phyloP scores from a whole-genome alignment of 2,797 vertebrate genomes.

The Muscicapa striata region DNA sequence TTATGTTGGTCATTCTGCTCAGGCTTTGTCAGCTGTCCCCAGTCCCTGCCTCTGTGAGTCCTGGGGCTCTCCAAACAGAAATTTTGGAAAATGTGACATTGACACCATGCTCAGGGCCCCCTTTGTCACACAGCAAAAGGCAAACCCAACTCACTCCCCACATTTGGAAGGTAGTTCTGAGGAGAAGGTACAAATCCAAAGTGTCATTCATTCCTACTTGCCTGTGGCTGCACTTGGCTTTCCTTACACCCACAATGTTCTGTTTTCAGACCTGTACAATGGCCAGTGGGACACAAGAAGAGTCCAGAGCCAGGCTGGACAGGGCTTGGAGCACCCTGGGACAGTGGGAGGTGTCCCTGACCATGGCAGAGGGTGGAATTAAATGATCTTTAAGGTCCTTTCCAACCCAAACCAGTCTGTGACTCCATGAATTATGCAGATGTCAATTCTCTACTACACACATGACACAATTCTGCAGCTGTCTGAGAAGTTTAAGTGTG shows the following conservation, averaged over 20 bases:
- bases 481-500: not conserved
- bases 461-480: not conserved
- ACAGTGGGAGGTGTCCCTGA: not conserved
- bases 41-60: not conserved
- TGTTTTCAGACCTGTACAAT: not conserved
- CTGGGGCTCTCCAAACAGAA: not conserved
- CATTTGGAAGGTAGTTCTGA: accelerated
- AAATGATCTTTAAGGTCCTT: not conserved
- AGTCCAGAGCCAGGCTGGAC: not conserved
- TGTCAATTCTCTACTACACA: not conserved
- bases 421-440: not conserved
- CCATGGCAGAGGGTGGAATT: not conserved
- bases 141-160: not conserved
- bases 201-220: not conserved
- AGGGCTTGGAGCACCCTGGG: not conserved
- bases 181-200: not conserved
- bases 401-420: not conserved
- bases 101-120: accelerated
- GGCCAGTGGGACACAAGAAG: accelerated
- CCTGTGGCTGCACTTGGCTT: not conserved
- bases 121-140: not conserved
- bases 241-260: not conserved
- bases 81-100: accelerated
- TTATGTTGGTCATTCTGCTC: not conserved
- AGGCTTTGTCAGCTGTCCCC: not conserved